Base-by-base conservation (phyloP, 2,797 vertebrate genomes). In the Hoplostethus mediterraneus region DNA sequence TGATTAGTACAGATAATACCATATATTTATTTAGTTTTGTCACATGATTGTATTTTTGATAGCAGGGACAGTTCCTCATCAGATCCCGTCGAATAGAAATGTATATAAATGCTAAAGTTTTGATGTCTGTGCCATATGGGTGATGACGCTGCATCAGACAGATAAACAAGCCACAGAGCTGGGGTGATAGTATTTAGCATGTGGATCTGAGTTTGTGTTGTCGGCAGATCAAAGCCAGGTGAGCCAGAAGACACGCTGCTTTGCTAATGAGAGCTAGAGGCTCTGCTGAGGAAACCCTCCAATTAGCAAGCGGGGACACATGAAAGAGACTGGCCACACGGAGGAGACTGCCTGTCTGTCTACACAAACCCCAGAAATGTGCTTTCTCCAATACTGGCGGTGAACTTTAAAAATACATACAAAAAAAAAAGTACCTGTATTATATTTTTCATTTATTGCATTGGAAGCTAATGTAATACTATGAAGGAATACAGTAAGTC, bases 181-280 rank as follows among this genome's bases (percentile, higher is more conserved):
- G 44, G 21, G 5, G 48, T 56, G 25, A 38, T 49, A 28, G 60
- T 51, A 53, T 69, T 84, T 83, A 76, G 40, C 69, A 85, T 86
- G 66, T 84, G 69, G 80, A 84, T 93, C 77, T 79, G 54, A 81
- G 75, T 83, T 72, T 79, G 75, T 64, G 62, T 81, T 74, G 62
- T 51, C 56, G 76, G 63, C 68, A 94, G 82, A 94, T 95, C 92
- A 94, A 94, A 94, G 92, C 76, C 62, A 83, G 84, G 85, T 88
- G 83, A 87, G 87, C 71, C 68, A 63, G 80, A 72, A 83, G 88
- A 93, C 87, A 85, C 67, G 21, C 74, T 64, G 36, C 77, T 76
- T 80, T 75, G 79, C 71, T 89, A 86, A 93, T 87, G 84, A 89
- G 84, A 85, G 85, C 59, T 69, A 61, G 73, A 77, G 83, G 54